Conservation (phyloP, 2,113 vertebrate genomes). For the Pogona vitticeps region DNA sequence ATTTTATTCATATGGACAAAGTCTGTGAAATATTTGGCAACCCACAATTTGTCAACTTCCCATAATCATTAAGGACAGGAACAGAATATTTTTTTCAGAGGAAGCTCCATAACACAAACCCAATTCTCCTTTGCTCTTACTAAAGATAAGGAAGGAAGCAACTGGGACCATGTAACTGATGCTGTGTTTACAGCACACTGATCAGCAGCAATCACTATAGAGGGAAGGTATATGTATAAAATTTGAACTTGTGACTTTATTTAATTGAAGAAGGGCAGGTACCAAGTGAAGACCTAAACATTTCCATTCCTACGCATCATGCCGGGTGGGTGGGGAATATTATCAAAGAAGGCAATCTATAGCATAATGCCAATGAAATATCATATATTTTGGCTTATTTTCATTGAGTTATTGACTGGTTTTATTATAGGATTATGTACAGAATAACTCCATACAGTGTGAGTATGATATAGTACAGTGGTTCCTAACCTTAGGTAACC, state of each 20-base stretch:
- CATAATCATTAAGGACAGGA: background rate
- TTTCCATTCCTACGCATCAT: background rate
- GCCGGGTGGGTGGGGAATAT: too few species aligned
- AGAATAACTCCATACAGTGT: too few species aligned
- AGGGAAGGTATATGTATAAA: background rate
- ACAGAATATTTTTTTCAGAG: background rate
- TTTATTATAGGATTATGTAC: background rate
- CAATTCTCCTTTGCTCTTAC: background rate
- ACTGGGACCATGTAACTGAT: background rate
- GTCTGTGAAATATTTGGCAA: background rate
- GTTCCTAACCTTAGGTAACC: too few species aligned
- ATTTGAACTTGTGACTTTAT: background rate
- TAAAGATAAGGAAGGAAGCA: background rate
- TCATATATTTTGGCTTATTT: background rate
- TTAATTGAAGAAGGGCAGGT: background rate
- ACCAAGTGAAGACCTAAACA: background rate
- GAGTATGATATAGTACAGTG: too few species aligned
- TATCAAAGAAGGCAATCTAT: background rate
- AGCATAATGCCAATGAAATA: background rate
- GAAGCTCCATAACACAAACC: background rate
- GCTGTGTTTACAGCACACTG: background rate
- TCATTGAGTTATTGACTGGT: background rate
- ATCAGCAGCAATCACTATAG: background rate
- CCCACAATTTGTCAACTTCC: background rate
- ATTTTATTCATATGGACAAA: background rate